Percentiles rank a stretch among this genome's conserved stretches.
phyloP scores from a whole-genome alignment of 2,888 invertebrate species.

The Drosophila planitibia region DNA sequence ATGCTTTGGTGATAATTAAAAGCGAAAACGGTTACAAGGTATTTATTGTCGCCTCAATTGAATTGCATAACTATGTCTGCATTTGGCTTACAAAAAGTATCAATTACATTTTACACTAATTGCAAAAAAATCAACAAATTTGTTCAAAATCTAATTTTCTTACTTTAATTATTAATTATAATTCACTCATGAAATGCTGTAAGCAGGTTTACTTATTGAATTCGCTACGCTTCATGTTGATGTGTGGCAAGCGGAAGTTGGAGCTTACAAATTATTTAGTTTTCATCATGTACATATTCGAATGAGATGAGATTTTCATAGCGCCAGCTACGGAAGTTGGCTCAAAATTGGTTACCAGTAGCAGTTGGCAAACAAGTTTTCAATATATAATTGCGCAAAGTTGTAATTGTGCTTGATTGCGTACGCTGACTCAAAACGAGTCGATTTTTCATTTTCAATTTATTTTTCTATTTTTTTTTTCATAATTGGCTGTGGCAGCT shows the following conservation, averaged over 20 bases:
- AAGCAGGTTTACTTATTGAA: slow-evolving; percentile 18
- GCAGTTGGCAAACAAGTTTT: slow-evolving; percentile 65
- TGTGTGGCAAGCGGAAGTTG: slow-evolving; percentile 55
- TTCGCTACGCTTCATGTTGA: slow-evolving; percentile 16
- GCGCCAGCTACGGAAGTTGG: slow-evolving; percentile 60
- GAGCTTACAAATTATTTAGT: slow-evolving; percentile 23
- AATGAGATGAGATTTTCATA: slow-evolving; percentile 35
- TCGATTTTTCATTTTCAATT: slow-evolving; percentile 20
- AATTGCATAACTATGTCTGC: slow-evolving; percentile 65
- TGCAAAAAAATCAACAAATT: slow-evolving; percentile 53
- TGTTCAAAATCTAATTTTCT: slow-evolving; percentile 45
- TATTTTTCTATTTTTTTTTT: slow-evolving; percentile 17
- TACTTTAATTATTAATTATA: slow-evolving; percentile 17
- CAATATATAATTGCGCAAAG: slow-evolving; percentile 72
- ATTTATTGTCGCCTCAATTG: slow-evolving; percentile 31
- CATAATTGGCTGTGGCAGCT: slow-evolving; percentile 53
- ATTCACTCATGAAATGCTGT: slow-evolving; percentile 12
- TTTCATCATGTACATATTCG: slow-evolving; percentile 38
- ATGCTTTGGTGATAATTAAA: slow-evolving; percentile 67
- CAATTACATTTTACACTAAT: slow-evolving; percentile 67
- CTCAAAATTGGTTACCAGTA: slow-evolving; percentile 33
- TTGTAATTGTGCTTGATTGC: slow-evolving; percentile 75
- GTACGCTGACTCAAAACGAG: slow-evolving; percentile 51
- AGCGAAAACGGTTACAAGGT: slow-evolving; percentile 59
- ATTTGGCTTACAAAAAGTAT: slow-evolving; percentile 42